phyloP scores from a whole-genome alignment of 2,797 vertebrate species.

The Micrastur ruficollis region DNA sequence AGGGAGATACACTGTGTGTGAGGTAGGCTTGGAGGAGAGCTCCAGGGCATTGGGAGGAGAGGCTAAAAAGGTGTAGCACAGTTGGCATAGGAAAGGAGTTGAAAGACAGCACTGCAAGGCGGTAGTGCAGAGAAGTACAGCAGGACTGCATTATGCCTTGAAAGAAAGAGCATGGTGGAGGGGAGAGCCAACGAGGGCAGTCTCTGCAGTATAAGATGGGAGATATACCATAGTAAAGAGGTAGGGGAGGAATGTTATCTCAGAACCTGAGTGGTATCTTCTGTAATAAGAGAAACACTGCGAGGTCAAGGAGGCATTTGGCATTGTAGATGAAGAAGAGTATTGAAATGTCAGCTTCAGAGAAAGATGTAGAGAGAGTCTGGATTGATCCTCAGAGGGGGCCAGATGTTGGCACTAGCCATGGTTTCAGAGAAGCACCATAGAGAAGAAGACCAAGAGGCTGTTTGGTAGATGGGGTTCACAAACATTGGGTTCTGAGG shows the following conservation, averaged over 20 bases:
- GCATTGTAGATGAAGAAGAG: neutral
- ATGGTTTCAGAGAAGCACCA: neutral
- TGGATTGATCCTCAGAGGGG: neutral
- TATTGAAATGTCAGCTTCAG: neutral
- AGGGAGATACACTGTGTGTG: neutral
- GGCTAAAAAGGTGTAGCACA: neutral
- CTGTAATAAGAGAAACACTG: neutral
- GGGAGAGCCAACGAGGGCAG: neutral
- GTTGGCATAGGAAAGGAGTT: neutral
- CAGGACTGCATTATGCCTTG: neutral
- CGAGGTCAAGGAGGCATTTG: neutral
- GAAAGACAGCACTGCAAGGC: neutral
- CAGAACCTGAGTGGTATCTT: neutral
- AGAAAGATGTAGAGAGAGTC: neutral
- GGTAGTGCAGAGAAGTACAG: neutral
- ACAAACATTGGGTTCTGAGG: neutral
- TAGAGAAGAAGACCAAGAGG: neutral
- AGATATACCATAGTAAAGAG: neutral
- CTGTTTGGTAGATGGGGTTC: neutral
- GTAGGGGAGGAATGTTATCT: neutral
- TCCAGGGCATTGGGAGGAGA: neutral
- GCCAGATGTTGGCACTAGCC: neutral
- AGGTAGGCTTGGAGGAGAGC: neutral
- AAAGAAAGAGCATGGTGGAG: neutral
- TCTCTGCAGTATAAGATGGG: neutral